A percentile compares a stretch with the other conserved stretches of the same genome.
phyloP scores from a whole-genome alignment of 2,888 invertebrate genomes.

The Zaprionus bogoriensis region DNA sequence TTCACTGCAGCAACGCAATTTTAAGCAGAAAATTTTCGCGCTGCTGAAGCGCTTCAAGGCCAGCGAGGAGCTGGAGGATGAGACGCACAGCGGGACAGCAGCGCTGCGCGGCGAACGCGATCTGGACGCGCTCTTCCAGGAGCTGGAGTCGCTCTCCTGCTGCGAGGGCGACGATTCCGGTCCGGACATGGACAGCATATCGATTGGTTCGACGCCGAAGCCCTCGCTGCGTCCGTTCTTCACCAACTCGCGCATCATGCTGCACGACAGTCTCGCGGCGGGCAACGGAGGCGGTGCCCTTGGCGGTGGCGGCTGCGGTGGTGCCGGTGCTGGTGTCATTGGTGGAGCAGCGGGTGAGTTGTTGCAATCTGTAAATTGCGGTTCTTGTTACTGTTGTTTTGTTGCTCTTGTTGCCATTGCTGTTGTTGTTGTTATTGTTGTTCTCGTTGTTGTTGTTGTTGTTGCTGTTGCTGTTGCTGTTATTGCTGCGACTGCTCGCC shows the following conservation, averaged over 20 bases:
- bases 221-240: conserved; percentile 97
- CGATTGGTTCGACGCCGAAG: conserved; percentile 98
- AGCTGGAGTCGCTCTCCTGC: conserved; percentile 95
- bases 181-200: conserved; percentile 97
- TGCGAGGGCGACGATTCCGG: conserved; percentile 94
- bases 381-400: neutral
- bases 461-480: conserved; percentile 1
- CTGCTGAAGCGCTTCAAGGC: conserved; percentile 96
- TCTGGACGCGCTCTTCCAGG: conserved; percentile 97
- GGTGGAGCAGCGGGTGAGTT: conserved; percentile 55
- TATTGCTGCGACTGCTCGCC: neutral
- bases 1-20: conserved; percentile 91
- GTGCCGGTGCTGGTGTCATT: conserved; percentile 36
- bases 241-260: conserved; percentile 93
- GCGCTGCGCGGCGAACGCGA: conserved; percentile 90
- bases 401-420: neutral
- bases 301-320: conserved; percentile 34
- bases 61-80: conserved; percentile 93
- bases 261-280: conserved; percentile 83
- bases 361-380: neutral
- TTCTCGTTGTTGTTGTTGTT: conserved; percentile 2
- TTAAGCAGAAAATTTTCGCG: conserved; percentile 98
- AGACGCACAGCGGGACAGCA: conserved; percentile 85
- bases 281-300: conserved; percentile 32
- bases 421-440: neutral